Base-by-base conservation (phyloP, 2,113 vertebrate genomes). In the Pantherophis guttatus region DNA sequence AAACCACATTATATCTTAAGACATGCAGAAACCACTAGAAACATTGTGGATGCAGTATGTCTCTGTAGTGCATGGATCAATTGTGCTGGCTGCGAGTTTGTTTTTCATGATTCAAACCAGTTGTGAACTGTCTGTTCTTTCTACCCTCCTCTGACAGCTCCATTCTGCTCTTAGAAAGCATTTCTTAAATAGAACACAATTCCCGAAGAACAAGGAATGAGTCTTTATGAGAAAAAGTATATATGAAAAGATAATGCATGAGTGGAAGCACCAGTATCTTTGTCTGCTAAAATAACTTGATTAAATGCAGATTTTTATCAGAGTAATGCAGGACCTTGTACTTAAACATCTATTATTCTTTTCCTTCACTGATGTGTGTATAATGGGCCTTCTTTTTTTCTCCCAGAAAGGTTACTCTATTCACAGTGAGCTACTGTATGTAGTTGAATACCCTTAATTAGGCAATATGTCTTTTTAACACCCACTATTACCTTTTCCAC, bases 151-250 rank as follows among this genome's bases (percentile, higher is more conserved):
- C 94, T 96, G 75, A 75, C 96, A 96, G 93, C 89, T 96, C 90
- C 87, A 95, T 86, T 95, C 93, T 75, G 54, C 26, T 96, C 24
- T 85, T 94, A 95, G 59, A 85, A 96, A 93, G 86, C 54, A 48
- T 87, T 96, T 91, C 91, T 93, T 91, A 87, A 94, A 96, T 88
- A 96, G 95, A 96, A 90, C 21, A 44, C 23, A 94, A 91, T 96
- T 95, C 54, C 92, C 70, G 87, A 1, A 94, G 95, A 97, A 94
- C 81, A 29, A 94, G 59, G 97, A 96, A 96, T 96, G 92, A 95
- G 8, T 91, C 75, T 95, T 95, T 88, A 91, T 94, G 95, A 97
- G 94, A 97, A 96, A 93, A 58, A 0, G 19, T 92, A 87, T 26
- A 90, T 33, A 85, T 92, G 48, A 95, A 94, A 96, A 81, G 33